These are phyloP conservation scores for Eptatretus atami DNA, from an alignment of 2,797 vertebrate species.

Conservation along the genomic window DNA sequence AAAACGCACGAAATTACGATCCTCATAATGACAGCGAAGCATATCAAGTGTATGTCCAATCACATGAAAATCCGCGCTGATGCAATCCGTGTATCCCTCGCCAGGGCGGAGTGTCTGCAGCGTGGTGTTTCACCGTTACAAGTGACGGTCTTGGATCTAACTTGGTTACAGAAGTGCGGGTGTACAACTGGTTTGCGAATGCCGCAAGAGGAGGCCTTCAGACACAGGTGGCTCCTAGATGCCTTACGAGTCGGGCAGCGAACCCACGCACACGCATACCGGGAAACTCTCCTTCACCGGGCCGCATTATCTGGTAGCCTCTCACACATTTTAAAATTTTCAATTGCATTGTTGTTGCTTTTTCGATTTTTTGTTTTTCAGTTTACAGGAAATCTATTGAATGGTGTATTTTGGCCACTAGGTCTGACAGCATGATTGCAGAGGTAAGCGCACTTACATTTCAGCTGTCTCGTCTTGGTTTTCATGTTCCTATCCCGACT, in stretches of 20 bases:
- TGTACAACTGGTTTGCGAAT: constrained; percentile 98
- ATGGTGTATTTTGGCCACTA: too few species aligned
- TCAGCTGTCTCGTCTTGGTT: too few species aligned
- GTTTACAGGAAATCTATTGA: too few species aligned
- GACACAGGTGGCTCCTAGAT: constrained; percentile 71
- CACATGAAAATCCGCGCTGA: not conserved
- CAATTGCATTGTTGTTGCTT: too few species aligned
- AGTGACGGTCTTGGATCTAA: constrained; percentile 77
- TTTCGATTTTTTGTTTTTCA: too few species aligned
- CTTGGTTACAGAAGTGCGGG: constrained; percentile 77
- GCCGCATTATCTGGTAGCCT: not conserved
- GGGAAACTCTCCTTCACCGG: not conserved
- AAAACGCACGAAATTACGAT: not conserved
- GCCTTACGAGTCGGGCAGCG: constrained; percentile 19
- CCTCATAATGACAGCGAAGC: not conserved
- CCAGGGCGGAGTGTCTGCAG: constrained; percentile 78
- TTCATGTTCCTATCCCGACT: too few species aligned
- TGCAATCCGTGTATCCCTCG: not conserved
- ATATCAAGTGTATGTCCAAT: not conserved
- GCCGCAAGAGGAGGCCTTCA: constrained; percentile 94
- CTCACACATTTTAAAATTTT: too few species aligned
- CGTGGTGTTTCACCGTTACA: constrained; percentile 84
- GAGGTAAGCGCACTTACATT: too few species aligned
- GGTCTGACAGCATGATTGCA: too few species aligned
- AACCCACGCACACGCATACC: not conserved